A percentile compares a stretch with the other conserved stretches of the same genome.
Evolutionary conservation across 1,140 invertebrate species (phyloP).

Genomic region (Drosophila persimilis): DNA sequence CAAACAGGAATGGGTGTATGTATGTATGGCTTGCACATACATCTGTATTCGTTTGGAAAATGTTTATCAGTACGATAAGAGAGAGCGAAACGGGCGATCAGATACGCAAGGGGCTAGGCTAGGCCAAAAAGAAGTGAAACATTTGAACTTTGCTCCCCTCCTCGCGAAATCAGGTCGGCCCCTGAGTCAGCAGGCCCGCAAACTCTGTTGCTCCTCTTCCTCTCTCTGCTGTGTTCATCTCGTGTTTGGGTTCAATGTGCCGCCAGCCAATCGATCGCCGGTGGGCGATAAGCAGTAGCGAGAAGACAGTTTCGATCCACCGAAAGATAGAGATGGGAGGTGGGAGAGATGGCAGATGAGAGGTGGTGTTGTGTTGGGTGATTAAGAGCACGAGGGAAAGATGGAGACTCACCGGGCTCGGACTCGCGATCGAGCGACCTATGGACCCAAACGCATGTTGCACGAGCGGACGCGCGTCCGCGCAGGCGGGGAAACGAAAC

Average conservation of each 20-base stretch:
- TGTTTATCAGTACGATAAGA: conserved; percentile 9
- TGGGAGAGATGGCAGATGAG: no score
- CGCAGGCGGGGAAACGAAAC: conserved; percentile 17
- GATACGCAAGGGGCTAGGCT: not conserved
- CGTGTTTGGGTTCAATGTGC: conserved; percentile 42
- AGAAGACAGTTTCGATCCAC: conserved; percentile 3
- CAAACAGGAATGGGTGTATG: no score
- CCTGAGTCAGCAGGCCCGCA: conserved; percentile 23
- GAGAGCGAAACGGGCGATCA: no score
- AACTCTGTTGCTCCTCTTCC: no score
- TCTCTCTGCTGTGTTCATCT: conserved; percentile 9
- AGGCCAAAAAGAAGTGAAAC: conserved; percentile 5
- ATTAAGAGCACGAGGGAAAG: not conserved
- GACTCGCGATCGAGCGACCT: conserved; percentile 48
- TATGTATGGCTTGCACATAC: no score
- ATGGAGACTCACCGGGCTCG: not conserved
- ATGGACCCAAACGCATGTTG: conserved; percentile 75
- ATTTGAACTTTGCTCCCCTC: conserved; percentile 13
- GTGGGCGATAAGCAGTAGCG: conserved; percentile 24
- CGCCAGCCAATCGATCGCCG: conserved; percentile 14
- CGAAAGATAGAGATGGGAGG: not conserved
- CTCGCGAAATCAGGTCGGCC: not conserved
- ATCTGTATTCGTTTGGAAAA: no score
- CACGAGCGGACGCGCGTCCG: not conserved
- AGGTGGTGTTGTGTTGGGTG: not conserved